phyloP scores from a whole-genome alignment of 2,113 vertebrate genomes.

The Oncorhynchus keta region DNA sequence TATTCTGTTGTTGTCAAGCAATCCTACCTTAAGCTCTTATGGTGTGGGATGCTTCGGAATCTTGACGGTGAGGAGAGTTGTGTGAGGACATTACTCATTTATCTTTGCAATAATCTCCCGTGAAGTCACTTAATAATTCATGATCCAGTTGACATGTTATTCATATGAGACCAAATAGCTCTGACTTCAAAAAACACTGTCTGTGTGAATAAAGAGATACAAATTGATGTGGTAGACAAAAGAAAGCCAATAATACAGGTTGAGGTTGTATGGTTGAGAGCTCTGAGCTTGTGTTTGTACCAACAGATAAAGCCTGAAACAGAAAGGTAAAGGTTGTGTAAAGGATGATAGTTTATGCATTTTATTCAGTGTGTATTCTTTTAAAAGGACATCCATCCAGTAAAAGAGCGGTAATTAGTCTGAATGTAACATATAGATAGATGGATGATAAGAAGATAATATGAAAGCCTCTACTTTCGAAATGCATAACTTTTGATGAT shows the following conservation, averaged over 20 bases:
- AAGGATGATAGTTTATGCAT: neutral
- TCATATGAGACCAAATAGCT: conserved; percentile 41
- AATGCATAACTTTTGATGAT: neutral
- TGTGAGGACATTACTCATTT: conserved; percentile 30
- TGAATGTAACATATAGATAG: neutral
- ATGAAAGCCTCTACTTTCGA: neutral
- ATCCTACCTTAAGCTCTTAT: conserved; percentile 10
- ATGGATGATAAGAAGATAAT: neutral
- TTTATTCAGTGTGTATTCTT: neutral
- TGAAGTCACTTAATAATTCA: conserved; percentile 55
- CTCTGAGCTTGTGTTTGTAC: neutral
- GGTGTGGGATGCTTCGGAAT: conserved; percentile 7
- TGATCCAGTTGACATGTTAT: conserved; percentile 56
- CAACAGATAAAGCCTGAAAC: neutral
- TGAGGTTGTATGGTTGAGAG: neutral
- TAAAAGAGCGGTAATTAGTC: neutral
- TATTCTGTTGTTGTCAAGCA: conserved; percentile 31
- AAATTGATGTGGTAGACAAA: conserved; percentile 68
- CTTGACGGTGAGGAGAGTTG: neutral
- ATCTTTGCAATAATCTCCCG: conserved; percentile 30
- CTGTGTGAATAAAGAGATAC: conserved; percentile 64
- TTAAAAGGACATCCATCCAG: neutral
- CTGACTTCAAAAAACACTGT: conserved; percentile 66
- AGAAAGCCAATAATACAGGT: conserved; percentile 13
- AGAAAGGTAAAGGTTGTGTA: neutral